A percentile compares a stretch with the other conserved stretches of the same genome.
Evolutionary conservation across 2,797 vertebrate species (phyloP).

Genomic region (Eurystomus glaucurus): DNA sequence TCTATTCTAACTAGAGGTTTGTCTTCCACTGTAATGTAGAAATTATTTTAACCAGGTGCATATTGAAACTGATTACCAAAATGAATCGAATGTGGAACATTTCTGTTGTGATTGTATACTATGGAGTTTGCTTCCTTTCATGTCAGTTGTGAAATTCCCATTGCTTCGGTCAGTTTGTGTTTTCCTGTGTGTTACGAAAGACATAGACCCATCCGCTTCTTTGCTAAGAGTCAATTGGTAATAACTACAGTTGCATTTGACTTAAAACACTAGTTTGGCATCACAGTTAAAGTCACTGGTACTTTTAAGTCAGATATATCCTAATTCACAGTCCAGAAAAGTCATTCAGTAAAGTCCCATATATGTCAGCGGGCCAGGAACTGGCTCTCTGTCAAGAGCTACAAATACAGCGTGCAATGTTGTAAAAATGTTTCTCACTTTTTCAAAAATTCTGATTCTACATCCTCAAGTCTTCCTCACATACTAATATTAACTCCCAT

Average conservation of each 20-base stretch:
- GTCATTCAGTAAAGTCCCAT: not conserved
- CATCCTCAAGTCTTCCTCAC: not conserved
- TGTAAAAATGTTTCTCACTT: not conserved
- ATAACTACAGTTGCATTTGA: not conserved
- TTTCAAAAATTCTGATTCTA: not conserved
- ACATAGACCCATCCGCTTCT: not conserved
- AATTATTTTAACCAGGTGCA: not conserved
- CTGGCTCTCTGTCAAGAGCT: not conserved
- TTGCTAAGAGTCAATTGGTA: not conserved
- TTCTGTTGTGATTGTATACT: not conserved
- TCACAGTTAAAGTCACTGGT: not conserved
- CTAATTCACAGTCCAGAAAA: not conserved
- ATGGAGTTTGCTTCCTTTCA: not conserved
- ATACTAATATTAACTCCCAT: not conserved
- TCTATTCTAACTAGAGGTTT: not conserved
- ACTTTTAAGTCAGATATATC: not conserved
- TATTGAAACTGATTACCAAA: not conserved
- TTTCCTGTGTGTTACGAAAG: not conserved
- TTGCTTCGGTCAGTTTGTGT: not conserved
- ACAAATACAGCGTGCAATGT: not conserved
- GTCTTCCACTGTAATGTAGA: not conserved
- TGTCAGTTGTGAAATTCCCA: not conserved
- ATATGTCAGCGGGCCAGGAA: not conserved
- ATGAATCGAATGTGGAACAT: not conserved
- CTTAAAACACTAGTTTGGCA: not conserved